Percentiles rank a stretch among this genome's conserved stretches.
phyloP scores from a whole-genome alignment of 1,140 invertebrate genomes.

The Leucophenga varia region DNA sequence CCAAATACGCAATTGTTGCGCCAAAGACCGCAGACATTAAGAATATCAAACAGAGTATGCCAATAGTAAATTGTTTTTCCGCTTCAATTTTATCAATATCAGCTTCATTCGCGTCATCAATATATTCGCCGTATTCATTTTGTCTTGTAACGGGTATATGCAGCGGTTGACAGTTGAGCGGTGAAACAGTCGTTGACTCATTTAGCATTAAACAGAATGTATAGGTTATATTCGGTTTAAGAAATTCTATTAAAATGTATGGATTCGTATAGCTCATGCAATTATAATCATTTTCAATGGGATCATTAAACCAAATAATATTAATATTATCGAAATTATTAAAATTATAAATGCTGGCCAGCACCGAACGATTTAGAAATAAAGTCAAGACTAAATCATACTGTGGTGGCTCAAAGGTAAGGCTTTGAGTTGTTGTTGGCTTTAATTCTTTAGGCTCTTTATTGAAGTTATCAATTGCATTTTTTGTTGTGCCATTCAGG shows the following conservation, averaged over 20 bases:
- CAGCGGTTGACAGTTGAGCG: conserved; percentile 29
- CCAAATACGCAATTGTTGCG: conserved; percentile 28
- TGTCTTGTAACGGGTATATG: conserved; percentile 15
- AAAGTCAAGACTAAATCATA: conserved; percentile 29
- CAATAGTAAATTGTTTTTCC: conserved; percentile 35
- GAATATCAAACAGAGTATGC: conserved; percentile 33
- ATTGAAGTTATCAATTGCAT: background rate
- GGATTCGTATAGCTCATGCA: conserved; percentile 27
- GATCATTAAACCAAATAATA: conserved; percentile 36
- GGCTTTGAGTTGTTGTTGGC: no score
- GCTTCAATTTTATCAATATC: conserved; percentile 19
- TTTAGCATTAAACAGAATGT: conserved; percentile 32
- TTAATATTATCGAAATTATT: conserved; percentile 11
- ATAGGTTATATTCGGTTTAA: conserved; percentile 28
- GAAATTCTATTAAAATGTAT: conserved; percentile 11
- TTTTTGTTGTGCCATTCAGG: no score
- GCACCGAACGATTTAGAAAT: conserved; percentile 16
- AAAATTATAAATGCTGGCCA: conserved; percentile 20
- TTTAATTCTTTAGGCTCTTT: background rate
- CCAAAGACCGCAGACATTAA: conserved; percentile 27
- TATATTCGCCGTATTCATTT: background rate
- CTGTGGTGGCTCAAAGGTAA: conserved; percentile 22
- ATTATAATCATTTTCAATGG: conserved; percentile 14
- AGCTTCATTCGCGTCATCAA: conserved; percentile 2
- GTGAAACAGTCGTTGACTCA: conserved; percentile 19